phyloP scores from a whole-genome alignment of 2,888 invertebrate species.

The Synergus laeviventris region DNA sequence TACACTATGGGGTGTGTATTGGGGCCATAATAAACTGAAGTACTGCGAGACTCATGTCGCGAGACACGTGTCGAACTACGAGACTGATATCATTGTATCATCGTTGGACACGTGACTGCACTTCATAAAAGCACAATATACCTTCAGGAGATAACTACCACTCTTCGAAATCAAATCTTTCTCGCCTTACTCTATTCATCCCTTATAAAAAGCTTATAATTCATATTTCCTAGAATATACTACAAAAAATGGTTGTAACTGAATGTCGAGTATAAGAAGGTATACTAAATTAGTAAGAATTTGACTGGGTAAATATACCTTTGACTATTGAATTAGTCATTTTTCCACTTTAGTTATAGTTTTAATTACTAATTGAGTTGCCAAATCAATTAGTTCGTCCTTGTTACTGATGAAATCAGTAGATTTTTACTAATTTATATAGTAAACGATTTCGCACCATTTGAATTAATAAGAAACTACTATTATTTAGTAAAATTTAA shows the following conservation, averaged over 20 bases:
- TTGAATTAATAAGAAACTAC: too few relatives aligned
- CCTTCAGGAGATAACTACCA: conserved; percentile 52
- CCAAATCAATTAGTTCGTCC: too few relatives aligned
- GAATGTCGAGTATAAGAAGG: too few relatives aligned
- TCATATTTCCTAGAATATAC: not conserved
- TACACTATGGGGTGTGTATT: conserved; percentile 58
- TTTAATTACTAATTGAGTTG: too few relatives aligned
- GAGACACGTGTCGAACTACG: conserved; percentile 69
- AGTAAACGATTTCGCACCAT: too few relatives aligned
- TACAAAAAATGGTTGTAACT: not conserved
- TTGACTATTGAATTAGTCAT: too few relatives aligned
- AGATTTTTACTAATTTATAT: too few relatives aligned
- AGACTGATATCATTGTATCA: conserved; percentile 70
- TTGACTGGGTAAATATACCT: too few relatives aligned
- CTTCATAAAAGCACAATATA: conserved; percentile 69
- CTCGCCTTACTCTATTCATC: conserved; percentile 2
- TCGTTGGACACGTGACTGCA: conserved; percentile 68
- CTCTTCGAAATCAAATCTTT: conserved; percentile 25
- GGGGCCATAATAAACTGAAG: conserved; percentile 64
- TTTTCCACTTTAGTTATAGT: too few relatives aligned
- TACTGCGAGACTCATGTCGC: conserved; percentile 63
- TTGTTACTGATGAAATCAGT: too few relatives aligned
- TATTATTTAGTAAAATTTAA: too few relatives aligned
- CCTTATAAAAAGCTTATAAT: not conserved
- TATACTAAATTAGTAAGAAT: too few relatives aligned